phyloP scores from a whole-genome alignment of 2,797 vertebrate species.

The Melanotaenia maccullochi region DNA sequence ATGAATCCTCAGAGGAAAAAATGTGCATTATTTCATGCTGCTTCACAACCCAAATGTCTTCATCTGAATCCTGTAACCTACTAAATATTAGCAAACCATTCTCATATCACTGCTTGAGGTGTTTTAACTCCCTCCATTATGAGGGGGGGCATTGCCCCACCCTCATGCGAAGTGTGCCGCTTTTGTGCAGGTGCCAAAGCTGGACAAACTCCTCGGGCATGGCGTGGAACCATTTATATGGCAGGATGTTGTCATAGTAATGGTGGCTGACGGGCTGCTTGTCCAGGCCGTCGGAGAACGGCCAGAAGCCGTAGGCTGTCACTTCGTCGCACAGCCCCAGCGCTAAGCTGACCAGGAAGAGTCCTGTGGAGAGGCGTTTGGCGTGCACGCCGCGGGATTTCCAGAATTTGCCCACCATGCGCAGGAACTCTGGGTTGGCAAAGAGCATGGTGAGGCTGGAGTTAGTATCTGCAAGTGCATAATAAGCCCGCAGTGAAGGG shows the following conservation, averaged over 20 bases:
- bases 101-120: background rate
- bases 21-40: background rate
- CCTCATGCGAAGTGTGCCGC: slow-evolving; percentile 88
- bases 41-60: background rate
- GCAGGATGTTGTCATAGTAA: slow-evolving; percentile 96
- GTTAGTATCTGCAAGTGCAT: slow-evolving; percentile 88
- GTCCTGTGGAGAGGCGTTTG: slow-evolving; percentile 93
- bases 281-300: slow-evolving; percentile 88
- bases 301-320: slow-evolving; percentile 96
- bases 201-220: slow-evolving; percentile 98
- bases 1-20: slow-evolving; percentile 24
- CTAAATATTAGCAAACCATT: background rate
- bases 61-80: background rate
- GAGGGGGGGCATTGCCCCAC: slow-evolving; percentile 83
- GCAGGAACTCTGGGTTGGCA: slow-evolving; percentile 94
- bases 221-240: slow-evolving; percentile 91
- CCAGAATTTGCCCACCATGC: slow-evolving; percentile 94
- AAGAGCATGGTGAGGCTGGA: slow-evolving; percentile 94
- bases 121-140: slow-evolving; percentile 42
- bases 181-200: slow-evolving; percentile 96
- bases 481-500: slow-evolving; percentile 90
- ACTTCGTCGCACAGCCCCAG: slow-evolving; percentile 95
- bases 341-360: slow-evolving; percentile 94
- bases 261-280: slow-evolving; percentile 92
- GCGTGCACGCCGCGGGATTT: slow-evolving; percentile 90